These are phyloP conservation scores for Pituophis catenifer DNA, from an alignment of 2,113 vertebrate genomes.

Conservation along the genomic window DNA sequence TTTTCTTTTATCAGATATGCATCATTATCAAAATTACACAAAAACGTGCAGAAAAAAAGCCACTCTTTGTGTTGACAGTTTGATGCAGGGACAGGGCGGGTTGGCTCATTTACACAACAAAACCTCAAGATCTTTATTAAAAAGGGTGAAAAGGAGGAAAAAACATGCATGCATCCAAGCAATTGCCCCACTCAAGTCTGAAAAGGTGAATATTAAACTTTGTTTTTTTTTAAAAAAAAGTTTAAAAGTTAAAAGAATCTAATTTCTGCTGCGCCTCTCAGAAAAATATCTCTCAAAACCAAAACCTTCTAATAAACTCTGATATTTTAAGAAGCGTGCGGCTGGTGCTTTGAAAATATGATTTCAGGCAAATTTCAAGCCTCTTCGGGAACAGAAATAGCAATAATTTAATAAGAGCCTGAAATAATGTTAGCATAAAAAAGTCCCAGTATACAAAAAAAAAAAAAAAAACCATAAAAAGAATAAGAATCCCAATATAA, in stretches of 20 bases:
- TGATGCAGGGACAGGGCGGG: slow-evolving; percentile 43
- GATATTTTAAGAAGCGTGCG: slow-evolving; percentile 22
- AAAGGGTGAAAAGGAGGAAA: accelerated
- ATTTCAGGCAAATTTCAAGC: slow-evolving; percentile 34
- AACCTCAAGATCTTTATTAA: slow-evolving; percentile 14
- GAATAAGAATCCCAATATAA: background rate
- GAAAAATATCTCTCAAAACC: background rate
- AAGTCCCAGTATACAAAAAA: too few species aligned
- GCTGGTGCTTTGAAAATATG: slow-evolving; percentile 21
- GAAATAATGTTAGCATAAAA: background rate
- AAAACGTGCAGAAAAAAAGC: slow-evolving; percentile 26
- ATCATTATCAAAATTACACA: slow-evolving; percentile 57
- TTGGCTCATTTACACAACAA: slow-evolving; percentile 61
- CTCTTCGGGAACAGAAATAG: background rate
- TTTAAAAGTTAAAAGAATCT: slow-evolving; percentile 13
- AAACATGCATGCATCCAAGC: slow-evolving; percentile 9
- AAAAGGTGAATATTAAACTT: slow-evolving; percentile 37
- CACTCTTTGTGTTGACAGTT: slow-evolving; percentile 36
- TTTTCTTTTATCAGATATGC: slow-evolving; percentile 48
- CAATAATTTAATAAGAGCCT: background rate
- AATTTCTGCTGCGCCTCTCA: background rate
- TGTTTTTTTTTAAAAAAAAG: background rate
- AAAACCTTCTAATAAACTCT: slow-evolving; percentile 23
- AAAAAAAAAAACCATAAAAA: background rate
- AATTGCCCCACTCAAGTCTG: slow-evolving; percentile 4